These are phyloP conservation scores for Melolontha melolontha DNA, from an alignment of 2,888 invertebrate genomes.

Conservation along the genomic window DNA sequence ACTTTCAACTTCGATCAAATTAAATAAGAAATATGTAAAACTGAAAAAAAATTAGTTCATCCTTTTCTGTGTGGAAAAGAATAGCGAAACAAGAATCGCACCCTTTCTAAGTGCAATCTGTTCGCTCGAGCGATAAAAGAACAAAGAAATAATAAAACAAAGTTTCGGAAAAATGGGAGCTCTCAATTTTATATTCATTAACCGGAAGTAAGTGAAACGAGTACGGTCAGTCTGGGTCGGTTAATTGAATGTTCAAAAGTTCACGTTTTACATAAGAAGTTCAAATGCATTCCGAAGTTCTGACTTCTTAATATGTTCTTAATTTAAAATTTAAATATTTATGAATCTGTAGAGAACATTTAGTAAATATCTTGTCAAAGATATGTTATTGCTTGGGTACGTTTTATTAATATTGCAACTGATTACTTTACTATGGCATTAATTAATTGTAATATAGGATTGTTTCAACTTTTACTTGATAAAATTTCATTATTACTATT, in stretches of 20 bases:
- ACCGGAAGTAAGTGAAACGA: constrained; percentile 10
- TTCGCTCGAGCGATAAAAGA: constrained; percentile 11
- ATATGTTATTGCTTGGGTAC: too few species aligned
- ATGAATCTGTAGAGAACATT: too few species aligned
- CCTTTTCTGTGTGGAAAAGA: constrained; percentile 1
- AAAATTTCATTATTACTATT: too few species aligned
- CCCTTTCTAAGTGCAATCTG: constrained; percentile 17
- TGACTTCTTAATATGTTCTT: not conserved
- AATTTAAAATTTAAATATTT: too few species aligned
- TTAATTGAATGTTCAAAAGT: constrained; percentile 10
- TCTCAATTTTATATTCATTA: constrained; percentile 26
- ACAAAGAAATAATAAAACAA: constrained; percentile 13
- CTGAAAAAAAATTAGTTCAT: constrained; percentile 26
- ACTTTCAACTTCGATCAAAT: constrained; percentile 36
- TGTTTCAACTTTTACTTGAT: too few species aligned
- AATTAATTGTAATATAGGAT: too few species aligned
- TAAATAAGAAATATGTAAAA: constrained; percentile 41
- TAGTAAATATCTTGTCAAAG: too few species aligned
- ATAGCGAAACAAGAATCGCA: constrained; percentile 1
- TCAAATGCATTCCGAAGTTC: not conserved
- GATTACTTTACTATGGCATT: too few species aligned
- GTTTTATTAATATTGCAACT: too few species aligned
- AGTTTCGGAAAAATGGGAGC: not conserved
- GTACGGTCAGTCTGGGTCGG: constrained; percentile 2
- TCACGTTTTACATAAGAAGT: constrained; percentile 6